Evolutionary conservation across 2,888 invertebrate genomes (phyloP).

Genomic region (Ophion costatus): DNA sequence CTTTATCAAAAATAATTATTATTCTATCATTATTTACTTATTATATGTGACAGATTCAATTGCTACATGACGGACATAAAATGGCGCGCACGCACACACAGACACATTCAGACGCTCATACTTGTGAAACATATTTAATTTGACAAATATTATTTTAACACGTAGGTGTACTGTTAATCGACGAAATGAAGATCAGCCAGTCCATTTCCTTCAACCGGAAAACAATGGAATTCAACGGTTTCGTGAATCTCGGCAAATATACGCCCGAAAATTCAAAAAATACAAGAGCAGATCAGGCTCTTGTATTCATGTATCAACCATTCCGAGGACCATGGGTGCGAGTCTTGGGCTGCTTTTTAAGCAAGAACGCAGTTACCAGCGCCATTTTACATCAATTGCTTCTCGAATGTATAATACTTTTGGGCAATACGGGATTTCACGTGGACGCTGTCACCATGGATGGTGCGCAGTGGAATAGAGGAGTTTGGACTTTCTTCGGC

Average conservation of each 20-base stretch:
- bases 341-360: constrained; percentile 19
- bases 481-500: not conserved
- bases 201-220: too few relatives aligned
- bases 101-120: not conserved
- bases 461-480: not conserved
- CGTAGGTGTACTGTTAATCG: too few relatives aligned
- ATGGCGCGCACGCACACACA: not conserved
- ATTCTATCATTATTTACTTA: not conserved
- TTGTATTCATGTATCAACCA: too few relatives aligned
- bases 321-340: constrained; percentile 67
- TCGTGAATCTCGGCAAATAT: too few relatives aligned
- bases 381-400: not conserved
- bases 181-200: too few relatives aligned
- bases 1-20: not conserved
- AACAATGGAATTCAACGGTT: too few relatives aligned
- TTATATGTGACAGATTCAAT: not conserved
- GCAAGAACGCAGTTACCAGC: not conserved
- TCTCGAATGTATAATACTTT: not conserved
- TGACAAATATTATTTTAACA: too few relatives aligned
- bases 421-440: not conserved
- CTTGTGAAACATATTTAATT: not conserved
- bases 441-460: not conserved
- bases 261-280: too few relatives aligned
- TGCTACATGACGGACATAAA: not conserved
- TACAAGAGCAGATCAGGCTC: too few relatives aligned